Conservation (phyloP, 1,140 invertebrate genomes). For the Colletes latitarsis region DNA sequence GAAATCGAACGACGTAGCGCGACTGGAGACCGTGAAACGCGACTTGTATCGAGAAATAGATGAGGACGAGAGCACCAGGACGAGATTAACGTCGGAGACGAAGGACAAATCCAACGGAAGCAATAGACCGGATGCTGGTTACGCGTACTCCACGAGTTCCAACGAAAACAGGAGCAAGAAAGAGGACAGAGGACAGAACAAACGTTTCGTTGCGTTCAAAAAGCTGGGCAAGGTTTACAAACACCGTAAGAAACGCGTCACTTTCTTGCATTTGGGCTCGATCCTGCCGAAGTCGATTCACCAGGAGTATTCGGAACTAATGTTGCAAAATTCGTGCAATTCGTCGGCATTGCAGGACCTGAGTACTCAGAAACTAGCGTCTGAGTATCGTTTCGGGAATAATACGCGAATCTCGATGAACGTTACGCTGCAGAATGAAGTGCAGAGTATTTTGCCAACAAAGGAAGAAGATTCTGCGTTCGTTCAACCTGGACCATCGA, state of each 20-base stretch:
- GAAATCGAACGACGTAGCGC: background rate
- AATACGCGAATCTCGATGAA: background rate
- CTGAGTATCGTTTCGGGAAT: background rate
- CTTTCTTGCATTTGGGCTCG: constrained; percentile 11
- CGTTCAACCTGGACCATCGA: background rate
- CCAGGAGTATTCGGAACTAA: too few species aligned
- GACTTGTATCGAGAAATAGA: constrained; percentile 20
- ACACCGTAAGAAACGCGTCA: background rate
- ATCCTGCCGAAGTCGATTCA: background rate
- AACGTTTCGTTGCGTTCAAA: constrained; percentile 29
- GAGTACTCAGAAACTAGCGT: background rate
- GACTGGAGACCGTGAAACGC: constrained; percentile 21
- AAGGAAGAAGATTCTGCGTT: background rate
- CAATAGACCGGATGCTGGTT: background rate
- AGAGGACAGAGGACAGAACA: background rate
- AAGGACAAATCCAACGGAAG: too few species aligned
- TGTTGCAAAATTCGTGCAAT: background rate
- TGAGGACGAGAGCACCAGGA: too few species aligned
- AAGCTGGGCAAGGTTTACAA: constrained; percentile 54
- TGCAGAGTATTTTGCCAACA: too few species aligned
- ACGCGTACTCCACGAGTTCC: background rate
- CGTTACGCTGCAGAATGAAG: too few species aligned
- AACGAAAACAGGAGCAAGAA: background rate
- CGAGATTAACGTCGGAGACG: background rate
- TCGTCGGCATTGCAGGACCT: background rate